Percentiles rank a stretch among this genome's conserved stretches.
These are phyloP conservation scores for Caenorhabditis sinica DNA, from an alignment of 2,888 invertebrate species.

Conservation along the genomic window DNA sequence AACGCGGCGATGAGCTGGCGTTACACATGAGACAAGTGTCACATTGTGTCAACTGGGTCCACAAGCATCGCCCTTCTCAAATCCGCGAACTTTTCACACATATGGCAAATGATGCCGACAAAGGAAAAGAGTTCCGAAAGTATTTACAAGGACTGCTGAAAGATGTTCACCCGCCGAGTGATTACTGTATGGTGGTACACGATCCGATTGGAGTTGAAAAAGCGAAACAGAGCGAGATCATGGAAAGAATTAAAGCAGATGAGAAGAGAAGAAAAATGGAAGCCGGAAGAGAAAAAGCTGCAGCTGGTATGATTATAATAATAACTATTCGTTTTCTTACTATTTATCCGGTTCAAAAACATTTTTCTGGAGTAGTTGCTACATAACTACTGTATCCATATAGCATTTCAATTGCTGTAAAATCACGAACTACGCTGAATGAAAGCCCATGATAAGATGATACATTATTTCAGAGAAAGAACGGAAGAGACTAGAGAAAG, in stretches of 20 bases:
- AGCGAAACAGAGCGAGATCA: not conserved
- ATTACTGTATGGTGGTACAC: conserved; percentile 71
- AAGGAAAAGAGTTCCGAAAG: conserved; percentile 43
- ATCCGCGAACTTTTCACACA: conserved; percentile 56
- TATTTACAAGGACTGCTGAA: conserved; percentile 54
- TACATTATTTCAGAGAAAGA: conserved; percentile 11
- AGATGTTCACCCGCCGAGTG: conserved; percentile 59
- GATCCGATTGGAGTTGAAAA: conserved; percentile 72
- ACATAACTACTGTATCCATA: too few species aligned
- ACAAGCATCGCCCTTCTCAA: conserved; percentile 60
- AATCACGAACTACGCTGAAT: too few species aligned
- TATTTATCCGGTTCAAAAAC: too few species aligned
- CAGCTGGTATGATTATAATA: conserved; percentile 20
- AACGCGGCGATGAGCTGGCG: conserved; percentile 57
- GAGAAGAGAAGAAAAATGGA: conserved; percentile 25
- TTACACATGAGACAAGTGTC: conserved; percentile 65
- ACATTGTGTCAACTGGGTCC: conserved; percentile 70
- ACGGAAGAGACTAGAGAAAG: not conserved
- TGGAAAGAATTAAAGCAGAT: conserved; percentile 16
- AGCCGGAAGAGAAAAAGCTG: conserved; percentile 3
- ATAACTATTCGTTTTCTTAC: too few species aligned
- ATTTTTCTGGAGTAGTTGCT: too few species aligned
- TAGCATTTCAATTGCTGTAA: too few species aligned
- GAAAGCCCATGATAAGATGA: too few species aligned
- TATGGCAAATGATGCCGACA: conserved; percentile 31